phyloP scores from a whole-genome alignment of 2,113 vertebrate genomes.

The Gambusia affinis region DNA sequence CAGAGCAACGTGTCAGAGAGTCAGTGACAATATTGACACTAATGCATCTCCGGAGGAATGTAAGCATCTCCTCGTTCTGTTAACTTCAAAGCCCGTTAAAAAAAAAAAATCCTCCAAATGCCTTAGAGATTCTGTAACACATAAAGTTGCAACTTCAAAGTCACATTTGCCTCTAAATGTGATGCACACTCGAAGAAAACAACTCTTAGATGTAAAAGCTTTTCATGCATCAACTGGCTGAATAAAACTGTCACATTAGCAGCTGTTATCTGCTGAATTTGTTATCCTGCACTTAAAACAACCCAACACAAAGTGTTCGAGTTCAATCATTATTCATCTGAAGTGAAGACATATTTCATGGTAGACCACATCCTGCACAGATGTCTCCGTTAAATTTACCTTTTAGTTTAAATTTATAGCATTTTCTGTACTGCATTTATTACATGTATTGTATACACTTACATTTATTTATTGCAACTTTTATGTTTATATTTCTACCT shows the following conservation, averaged over 20 bases:
- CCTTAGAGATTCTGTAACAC: slow-evolving; percentile 15
- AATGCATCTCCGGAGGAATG: slow-evolving; percentile 26
- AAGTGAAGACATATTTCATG: no score
- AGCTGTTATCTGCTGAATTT: slow-evolving; percentile 8
- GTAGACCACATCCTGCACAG: no score
- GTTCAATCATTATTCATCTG: no score
- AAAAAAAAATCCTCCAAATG: slow-evolving; percentile 5
- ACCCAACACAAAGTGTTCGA: not conserved
- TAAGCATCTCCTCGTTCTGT: not conserved
- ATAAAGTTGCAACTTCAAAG: slow-evolving; percentile 32
- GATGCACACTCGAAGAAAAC: slow-evolving; percentile 22
- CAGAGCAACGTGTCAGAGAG: not conserved
- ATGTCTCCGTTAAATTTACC: no score
- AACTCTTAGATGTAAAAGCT: slow-evolving; percentile 4
- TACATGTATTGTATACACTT: no score
- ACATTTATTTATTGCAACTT: no score
- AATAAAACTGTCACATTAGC: slow-evolving; percentile 26
- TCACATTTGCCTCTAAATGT: slow-evolving; percentile 27
- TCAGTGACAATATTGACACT: slow-evolving; percentile 10
- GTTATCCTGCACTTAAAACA: not conserved
- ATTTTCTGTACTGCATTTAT: no score
- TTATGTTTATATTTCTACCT: no score
- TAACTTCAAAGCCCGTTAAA: slow-evolving; percentile 28
- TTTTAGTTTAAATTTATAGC: no score
- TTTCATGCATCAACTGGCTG: slow-evolving; percentile 8